Base-by-base conservation (phyloP, 2,797 vertebrate species). In the Decapterus maruadsi region DNA sequence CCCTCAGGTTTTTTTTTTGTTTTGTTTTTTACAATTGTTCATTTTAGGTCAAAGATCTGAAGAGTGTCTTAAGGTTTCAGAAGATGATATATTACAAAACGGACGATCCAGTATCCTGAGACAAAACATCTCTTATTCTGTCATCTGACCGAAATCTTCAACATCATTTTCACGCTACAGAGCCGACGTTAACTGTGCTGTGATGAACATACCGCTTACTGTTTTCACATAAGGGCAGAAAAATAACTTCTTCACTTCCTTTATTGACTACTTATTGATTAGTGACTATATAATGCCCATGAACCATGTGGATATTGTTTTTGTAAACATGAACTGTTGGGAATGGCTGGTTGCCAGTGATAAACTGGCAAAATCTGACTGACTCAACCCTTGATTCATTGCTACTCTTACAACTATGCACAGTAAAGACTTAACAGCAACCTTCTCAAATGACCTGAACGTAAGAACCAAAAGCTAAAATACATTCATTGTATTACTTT, bases 401-500 rank as follows among this genome's bases (percentile, higher is more conserved):
- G 76, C 75, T 80, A 81, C 72, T 70, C 61, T 67, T 17, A 77
- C 67, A 70, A 55, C 64, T 54, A 84, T 51, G 45, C 83, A 80
- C 78, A 78, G 60, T 43, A 51, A 75, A 60, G 75, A 85, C 81
- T 50, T 50, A 62, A 86, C 68, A 70, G 66, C 70, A 43, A 86
- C 77, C 70, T 75, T 69, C 82, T 85, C 43, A 10, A 72, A 68
- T 68, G 40, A 83, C 72, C 79, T 55, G 13, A 78, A 83, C 65
- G 17, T 62, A 26, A 68, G 56, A 85, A 77, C 61, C 54, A 68
- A 74, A 87, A 81, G 72, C 78, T 85, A 68, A 83, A 87, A 73
- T 90, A 92, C 90, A 93, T 93, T 91, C 90, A 90, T 87, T 22
- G 69, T 61, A 80, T 83, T 71, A 91, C 71, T 79, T 78, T 76